Percentiles rank a stretch among this genome's conserved stretches.
Conservation (phyloP, 2,888 invertebrate genomes). For the Andrena flavipes region DNA sequence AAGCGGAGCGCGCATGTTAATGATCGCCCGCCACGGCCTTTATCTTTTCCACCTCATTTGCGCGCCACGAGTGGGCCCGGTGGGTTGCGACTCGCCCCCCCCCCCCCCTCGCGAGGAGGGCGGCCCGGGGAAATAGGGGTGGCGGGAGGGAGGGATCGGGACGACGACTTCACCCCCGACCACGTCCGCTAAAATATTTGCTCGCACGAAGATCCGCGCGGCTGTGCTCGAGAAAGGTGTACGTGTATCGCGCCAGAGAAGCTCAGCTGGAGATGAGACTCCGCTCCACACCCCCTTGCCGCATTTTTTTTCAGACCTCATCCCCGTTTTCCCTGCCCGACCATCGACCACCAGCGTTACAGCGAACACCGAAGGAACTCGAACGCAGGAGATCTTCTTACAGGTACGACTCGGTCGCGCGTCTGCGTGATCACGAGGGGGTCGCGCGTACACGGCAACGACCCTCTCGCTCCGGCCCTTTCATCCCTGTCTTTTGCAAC, state of each 20-base stretch:
- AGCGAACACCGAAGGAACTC: conserved; percentile 40
- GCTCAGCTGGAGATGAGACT: conserved; percentile 55
- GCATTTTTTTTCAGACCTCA: conserved; percentile 41
- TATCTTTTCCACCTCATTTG: conserved; percentile 85
- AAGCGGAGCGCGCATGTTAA: conserved; percentile 83
- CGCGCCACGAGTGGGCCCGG: conserved; percentile 79
- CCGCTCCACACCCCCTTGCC: background rate
- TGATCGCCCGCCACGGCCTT: conserved; percentile 83
- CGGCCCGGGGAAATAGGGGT: background rate
- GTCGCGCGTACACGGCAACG: conserved; percentile 7
- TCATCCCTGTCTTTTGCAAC: background rate
- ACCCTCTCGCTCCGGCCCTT: conserved; percentile 16
- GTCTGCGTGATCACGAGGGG: conserved; percentile 29
- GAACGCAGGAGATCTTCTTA: conserved; percentile 53
- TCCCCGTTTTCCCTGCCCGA: conserved; percentile 52
- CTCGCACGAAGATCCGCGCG: conserved; percentile 51
- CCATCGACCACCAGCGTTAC: conserved; percentile 52
- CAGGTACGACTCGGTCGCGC: conserved; percentile 38
- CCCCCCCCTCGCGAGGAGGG: conserved; percentile 10
- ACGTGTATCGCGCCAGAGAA: conserved; percentile 53
- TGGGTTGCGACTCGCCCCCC: conserved; percentile 61
- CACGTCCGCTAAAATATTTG: conserved; percentile 63
- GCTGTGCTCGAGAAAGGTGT: conserved; percentile 29
- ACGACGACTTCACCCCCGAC: conserved; percentile 50
- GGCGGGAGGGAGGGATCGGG: background rate